Percentiles rank a stretch among this genome's conserved stretches.
These are phyloP conservation scores for Planiliza haematocheilus DNA, from an alignment of 2,113 vertebrate genomes.

Conservation along the genomic window DNA sequence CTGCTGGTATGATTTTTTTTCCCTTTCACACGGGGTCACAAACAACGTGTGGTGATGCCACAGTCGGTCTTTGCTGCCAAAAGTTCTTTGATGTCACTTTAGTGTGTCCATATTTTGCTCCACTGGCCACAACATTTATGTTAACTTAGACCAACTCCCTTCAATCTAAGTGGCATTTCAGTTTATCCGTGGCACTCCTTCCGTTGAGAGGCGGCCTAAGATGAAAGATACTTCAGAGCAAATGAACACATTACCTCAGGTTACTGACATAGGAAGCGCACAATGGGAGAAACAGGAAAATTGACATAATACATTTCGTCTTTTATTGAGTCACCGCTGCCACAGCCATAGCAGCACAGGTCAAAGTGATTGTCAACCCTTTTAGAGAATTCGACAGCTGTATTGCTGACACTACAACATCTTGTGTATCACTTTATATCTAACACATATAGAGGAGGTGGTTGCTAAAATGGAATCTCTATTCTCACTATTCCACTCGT, in stretches of 20 bases:
- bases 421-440: not conserved
- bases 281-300: slow-evolving; percentile 9
- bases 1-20: no score
- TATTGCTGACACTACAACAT: not conserved
- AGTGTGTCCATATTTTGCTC: no score
- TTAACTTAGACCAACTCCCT: slow-evolving; percentile 8
- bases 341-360: not conserved
- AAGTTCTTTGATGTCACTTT: no score
- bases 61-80: no score
- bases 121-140: no score
- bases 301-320: slow-evolving; percentile 11
- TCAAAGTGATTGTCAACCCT: slow-evolving; percentile 10
- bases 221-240: slow-evolving; percentile 16
- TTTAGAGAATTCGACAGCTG: slow-evolving; percentile 8
- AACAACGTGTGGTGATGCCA: no score
- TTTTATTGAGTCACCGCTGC: slow-evolving; percentile 16
- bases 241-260: slow-evolving; percentile 19
- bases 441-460: not conserved
- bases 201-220: slow-evolving; percentile 12
- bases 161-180: not conserved
- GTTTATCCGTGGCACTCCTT: not conserved
- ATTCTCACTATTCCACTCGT: not conserved
- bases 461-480: not conserved
- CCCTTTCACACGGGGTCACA: no score
- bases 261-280: slow-evolving; percentile 12